Percentiles rank a stretch among this genome's conserved stretches.
phyloP scores from a whole-genome alignment of 2,113 vertebrate genomes.

The Chamaetylas fuelleborni region DNA sequence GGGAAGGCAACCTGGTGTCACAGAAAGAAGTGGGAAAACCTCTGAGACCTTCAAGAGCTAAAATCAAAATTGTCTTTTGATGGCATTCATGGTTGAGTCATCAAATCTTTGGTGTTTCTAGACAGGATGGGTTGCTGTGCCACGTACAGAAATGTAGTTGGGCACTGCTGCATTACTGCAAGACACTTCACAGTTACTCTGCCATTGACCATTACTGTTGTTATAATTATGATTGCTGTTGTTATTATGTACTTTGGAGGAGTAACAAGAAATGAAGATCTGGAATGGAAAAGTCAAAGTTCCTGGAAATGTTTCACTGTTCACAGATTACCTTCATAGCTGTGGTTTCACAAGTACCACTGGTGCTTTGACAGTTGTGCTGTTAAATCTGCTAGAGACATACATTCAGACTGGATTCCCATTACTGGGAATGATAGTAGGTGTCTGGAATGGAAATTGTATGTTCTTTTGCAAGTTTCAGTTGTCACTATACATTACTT shows the following conservation, averaged over 20 bases:
- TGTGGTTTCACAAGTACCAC: slow-evolving; percentile 22
- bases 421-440: slow-evolving; percentile 43
- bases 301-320: neutral
- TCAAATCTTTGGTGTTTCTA: neutral
- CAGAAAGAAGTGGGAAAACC: neutral
- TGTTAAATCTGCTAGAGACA: slow-evolving; percentile 6
- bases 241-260: neutral
- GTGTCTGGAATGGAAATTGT: slow-evolving; percentile 49
- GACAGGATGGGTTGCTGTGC: neutral
- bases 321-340: neutral
- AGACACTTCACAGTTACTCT: neutral
- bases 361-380: neutral
- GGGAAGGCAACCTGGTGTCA: neutral
- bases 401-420: neutral
- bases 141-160: fast-evolving
- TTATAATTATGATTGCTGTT: neutral
- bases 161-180: neutral
- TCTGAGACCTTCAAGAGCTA: neutral
- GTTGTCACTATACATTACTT: slow-evolving; percentile 24
- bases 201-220: neutral
- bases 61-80: neutral
- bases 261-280: neutral
- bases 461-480: slow-evolving; percentile 39
- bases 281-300: slow-evolving; percentile 8
- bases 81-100: neutral